These are phyloP conservation scores for Sphenopsis melanotis DNA, from an alignment of 2,797 vertebrate species.

Conservation along the genomic window DNA sequence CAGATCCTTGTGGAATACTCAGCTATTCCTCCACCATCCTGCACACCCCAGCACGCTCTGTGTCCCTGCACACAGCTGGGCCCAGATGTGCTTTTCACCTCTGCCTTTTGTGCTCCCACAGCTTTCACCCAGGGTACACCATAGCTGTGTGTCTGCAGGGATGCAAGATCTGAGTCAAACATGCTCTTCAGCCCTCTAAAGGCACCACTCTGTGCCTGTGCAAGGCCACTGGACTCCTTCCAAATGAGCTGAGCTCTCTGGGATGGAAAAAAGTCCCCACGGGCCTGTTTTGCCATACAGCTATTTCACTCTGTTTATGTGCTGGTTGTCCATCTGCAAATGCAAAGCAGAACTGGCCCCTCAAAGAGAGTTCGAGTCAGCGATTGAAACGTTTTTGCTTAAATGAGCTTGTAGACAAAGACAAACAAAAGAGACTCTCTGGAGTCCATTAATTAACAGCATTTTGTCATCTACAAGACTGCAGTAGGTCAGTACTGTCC, in stretches of 20 bases:
- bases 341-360: not conserved
- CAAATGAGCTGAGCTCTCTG: not conserved
- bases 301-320: not conserved
- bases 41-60: not conserved
- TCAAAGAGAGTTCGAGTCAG: not conserved
- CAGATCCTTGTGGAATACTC: not conserved
- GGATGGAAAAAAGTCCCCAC: not conserved
- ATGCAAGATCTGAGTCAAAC: not conserved
- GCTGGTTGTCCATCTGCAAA: not conserved
- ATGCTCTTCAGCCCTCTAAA: not conserved
- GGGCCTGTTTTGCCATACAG: not conserved
- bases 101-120: not conserved
- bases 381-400: not conserved
- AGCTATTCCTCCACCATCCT: not conserved
- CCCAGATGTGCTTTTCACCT: not conserved
- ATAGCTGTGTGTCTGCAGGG: not conserved
- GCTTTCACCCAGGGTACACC: not conserved
- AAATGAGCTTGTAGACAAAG: conserved; percentile 8
- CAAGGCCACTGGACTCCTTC: not conserved
- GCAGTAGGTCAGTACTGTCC: not conserved
- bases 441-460: conserved; percentile 10
- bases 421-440: not conserved
- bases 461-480: not conserved
- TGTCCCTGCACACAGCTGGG: not conserved
- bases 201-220: not conserved